These are phyloP conservation scores for Melanophora roralis DNA, from an alignment of 2,888 invertebrate genomes.

Conservation along the genomic window DNA sequence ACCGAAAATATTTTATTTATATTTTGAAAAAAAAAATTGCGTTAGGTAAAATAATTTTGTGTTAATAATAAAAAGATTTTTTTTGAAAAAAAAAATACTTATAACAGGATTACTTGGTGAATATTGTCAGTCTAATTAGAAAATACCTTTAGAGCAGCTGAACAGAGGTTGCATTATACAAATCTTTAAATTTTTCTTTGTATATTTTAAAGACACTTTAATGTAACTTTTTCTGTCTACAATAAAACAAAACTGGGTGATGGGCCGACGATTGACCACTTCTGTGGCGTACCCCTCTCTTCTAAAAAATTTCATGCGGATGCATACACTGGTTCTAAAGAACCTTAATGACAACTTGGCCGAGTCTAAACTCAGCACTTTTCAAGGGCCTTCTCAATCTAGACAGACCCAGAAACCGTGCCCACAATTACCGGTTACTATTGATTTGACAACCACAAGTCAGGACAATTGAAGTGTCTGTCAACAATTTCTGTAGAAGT, in stretches of 20 bases:
- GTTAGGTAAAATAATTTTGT: background rate
- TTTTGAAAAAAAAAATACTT: constrained; percentile 22
- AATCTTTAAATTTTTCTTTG: background rate
- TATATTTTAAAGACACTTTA: background rate
- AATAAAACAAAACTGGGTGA: background rate
- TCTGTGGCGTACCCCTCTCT: too few species aligned
- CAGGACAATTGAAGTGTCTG: too few species aligned
- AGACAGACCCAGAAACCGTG: too few species aligned
- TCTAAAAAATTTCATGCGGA: too few species aligned
- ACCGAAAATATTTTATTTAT: constrained; percentile 15
- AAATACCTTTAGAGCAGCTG: background rate
- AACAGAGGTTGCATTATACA: background rate
- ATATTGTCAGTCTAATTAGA: background rate
- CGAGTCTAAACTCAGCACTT: too few species aligned
- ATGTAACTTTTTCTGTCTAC: background rate
- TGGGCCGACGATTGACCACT: background rate
- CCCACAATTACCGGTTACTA: too few species aligned
- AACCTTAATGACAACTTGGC: too few species aligned
- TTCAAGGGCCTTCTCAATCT: too few species aligned
- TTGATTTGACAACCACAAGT: too few species aligned
- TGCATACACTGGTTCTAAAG: too few species aligned
- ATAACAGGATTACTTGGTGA: constrained; percentile 37
- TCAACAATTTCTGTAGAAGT: too few species aligned
- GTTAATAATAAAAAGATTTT: background rate
- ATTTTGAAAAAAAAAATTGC: background rate